Evolutionary conservation across 2,113 vertebrate genomes (phyloP), one percentile per base, ranked within the genome.

Genomic region (Fulmarus glacialis): DNA sequence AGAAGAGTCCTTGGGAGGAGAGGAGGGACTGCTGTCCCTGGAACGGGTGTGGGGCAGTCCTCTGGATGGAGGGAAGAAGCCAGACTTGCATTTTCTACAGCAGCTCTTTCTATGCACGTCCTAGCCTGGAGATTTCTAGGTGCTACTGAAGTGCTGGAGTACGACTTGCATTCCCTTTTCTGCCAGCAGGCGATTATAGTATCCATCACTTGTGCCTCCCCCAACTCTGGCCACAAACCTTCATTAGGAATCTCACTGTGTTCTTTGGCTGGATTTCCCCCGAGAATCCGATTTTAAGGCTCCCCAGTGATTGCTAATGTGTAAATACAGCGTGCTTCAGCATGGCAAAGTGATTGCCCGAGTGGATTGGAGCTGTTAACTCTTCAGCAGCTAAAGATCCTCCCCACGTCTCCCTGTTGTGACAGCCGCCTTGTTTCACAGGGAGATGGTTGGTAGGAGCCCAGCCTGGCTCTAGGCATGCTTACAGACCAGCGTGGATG

Each of bases 201-300:
- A 38, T 93, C 90, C n/a, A 47, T 79, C 64, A 60, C 47, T 80
- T 27, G 30, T 67, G 58, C 58, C 52, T 83, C 55, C 62, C 80
- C 29, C 63, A 72, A 73, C 60, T 93, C 45, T 82, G 60, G 63
- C 87, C 3, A 9, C 6, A 7, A 73, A 59, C 43, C 86, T 94
- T 67, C 91, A 79, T 93, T 94, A 85, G 77, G 84, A 96, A 91
- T 75, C 58, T 93, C 45, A 45, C 53, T 93, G 64, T 88, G 50
- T 64, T 89, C 90, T 94, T 95, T 94, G 95, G 63, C 77, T 96
- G 96, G 90, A 94, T 97, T 98, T 94, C 89, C 94, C 89, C 90
- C 4, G 74, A 85, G 93, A 96, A 96, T 97, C 82, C 4, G 17
- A 92, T 97, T 96, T 86, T 81, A 93, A 75, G 87, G 86, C 79